Base-by-base conservation (phyloP, 1,140 invertebrate genomes). In the Caerostris extrusa region DNA sequence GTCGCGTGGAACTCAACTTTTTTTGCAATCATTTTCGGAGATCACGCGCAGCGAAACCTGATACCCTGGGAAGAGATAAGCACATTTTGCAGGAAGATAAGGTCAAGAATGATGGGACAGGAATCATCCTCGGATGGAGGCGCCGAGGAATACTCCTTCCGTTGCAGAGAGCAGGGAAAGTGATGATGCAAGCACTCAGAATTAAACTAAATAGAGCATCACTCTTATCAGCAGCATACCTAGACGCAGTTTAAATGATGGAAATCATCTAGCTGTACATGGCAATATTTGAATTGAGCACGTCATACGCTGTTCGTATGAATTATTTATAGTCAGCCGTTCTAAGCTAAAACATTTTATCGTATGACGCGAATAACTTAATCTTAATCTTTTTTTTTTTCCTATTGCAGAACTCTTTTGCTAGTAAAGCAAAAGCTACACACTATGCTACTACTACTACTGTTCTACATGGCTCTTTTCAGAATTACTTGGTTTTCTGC, bases 1-100 rank as follows among this genome's bases (percentile, higher is more conserved):
- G 34, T 34, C 34, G 34, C 34, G 34, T 34, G 34, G 34, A 34
- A 34, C 34, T 34, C 34, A 34, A 34, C 34, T 34, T 34, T 34
- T 34, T 34, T 34, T 34, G 34, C 34, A 34, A 34, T 34, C 7
- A 50, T 50, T 50, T 10, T 56, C 56, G 14, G 8, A 6, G n/a
- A 56, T 57, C 56, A 55, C 10, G 34, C 81, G 3, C 17, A n/a
- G 56, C 17, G 81, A 56, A 83, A 83, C 34, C 5, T 0, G 81
- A 83, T 56, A n/a, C 81, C 53, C 81, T 83, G 81, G 81, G 81
- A 83, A 57, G 8, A 14, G 81, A 83, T 83, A 83, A 83, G 14
- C 7, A 3, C 81, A 71, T 71, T 10, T 34, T 7, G 8, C 19
- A 8, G 69, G 69, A 8, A 10, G 81, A 83, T 83, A 83, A 83